Evolutionary conservation across 92 coral and sea anemone species (phyloP).

Genomic region (Muricea muricata): DNA sequence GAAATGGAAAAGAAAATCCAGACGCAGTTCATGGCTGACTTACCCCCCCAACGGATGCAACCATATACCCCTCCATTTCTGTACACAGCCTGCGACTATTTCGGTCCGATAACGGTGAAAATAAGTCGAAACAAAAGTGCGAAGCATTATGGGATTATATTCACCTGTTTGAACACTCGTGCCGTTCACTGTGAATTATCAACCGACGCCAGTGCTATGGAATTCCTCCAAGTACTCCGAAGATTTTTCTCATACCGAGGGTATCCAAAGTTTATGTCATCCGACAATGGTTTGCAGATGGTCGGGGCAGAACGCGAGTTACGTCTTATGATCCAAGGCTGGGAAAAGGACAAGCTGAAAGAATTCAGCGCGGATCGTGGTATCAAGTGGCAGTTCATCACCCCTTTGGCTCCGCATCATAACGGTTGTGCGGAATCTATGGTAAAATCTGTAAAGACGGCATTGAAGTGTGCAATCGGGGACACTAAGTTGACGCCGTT

Average conservation of each 20-base stretch:
- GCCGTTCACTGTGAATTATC: not conserved
- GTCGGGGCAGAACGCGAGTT: not conserved
- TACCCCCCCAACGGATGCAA: not conserved
- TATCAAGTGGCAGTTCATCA: not conserved
- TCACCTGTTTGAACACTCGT: not conserved
- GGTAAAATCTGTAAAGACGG: not conserved
- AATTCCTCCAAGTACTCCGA: too few relatives aligned
- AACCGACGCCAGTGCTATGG: not conserved
- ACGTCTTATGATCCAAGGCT: not conserved
- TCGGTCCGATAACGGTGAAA: not conserved
- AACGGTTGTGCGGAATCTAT: too few relatives aligned
- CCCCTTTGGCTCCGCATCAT: not conserved
- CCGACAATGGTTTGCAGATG: not conserved
- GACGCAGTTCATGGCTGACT: conserved; percentile 5
- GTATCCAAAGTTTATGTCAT: not conserved
- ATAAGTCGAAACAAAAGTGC: not conserved
- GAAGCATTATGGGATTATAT: too few relatives aligned
- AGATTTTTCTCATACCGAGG: not conserved
- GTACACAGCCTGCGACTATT: not conserved
- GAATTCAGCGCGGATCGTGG: not conserved
- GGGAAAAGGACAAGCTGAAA: conserved; percentile 6
- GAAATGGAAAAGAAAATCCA: conserved; percentile 6
- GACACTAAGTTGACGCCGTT: not conserved
- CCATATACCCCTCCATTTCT: not conserved
- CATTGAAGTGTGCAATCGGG: not conserved